Evolutionary conservation across 2,113 vertebrate genomes (phyloP).

Genomic region (Leptobrachium leishanense): DNA sequence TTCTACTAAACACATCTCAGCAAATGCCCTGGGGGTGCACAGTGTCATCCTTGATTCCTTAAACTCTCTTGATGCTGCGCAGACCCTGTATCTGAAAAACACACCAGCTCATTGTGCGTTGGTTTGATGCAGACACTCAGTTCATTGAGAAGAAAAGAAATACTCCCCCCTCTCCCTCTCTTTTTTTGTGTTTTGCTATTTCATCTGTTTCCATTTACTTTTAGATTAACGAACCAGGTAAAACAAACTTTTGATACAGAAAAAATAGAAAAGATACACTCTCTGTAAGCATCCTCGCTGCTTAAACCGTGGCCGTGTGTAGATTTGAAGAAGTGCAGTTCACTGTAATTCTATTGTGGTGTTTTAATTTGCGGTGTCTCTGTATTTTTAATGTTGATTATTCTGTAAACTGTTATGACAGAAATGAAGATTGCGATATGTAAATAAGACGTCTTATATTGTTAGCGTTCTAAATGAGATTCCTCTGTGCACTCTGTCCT

Average conservation of each 20-base stretch:
- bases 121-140: conserved; percentile 67
- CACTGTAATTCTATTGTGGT: conserved; percentile 71
- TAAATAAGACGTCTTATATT: conserved; percentile 43
- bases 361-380: conserved; percentile 70
- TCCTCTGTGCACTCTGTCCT: not conserved
- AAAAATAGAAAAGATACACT: conserved; percentile 74
- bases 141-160: conserved; percentile 70
- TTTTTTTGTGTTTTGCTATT: conserved; percentile 72
- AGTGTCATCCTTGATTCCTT: conserved; percentile 85
- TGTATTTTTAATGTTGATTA: conserved; percentile 66
- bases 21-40: conserved; percentile 83
- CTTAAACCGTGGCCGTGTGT: conserved; percentile 64
- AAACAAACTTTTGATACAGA: conserved; percentile 77
- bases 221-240: conserved; percentile 86
- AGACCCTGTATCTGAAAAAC: conserved; percentile 86
- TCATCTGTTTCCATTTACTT: conserved; percentile 83
- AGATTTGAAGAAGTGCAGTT: conserved; percentile 74
- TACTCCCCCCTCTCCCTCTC: no score
- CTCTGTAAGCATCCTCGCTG: conserved; percentile 57
- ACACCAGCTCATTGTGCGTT: conserved; percentile 90
- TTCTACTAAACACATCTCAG: conserved; percentile 60
- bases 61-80: conserved; percentile 79
- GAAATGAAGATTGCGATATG: conserved; percentile 59
- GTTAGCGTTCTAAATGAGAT: not conserved
- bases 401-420: conserved; percentile 52